Evolutionary conservation across 1,140 invertebrate genomes (phyloP).

Genomic region (silkworm (Bombyx mori)): DNA sequence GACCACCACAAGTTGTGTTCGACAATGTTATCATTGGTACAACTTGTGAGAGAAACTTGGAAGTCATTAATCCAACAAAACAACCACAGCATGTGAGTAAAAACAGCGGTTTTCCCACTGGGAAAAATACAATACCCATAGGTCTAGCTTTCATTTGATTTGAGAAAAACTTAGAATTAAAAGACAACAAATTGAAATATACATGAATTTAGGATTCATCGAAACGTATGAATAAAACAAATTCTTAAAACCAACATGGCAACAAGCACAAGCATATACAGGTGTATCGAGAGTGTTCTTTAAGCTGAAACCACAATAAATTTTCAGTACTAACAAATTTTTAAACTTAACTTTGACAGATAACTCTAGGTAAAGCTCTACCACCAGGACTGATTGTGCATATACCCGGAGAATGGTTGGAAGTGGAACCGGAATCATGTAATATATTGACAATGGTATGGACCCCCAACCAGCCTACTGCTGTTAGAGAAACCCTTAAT

Average conservation of each 20-base stretch:
- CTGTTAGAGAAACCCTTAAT: slow-evolving; percentile 75
- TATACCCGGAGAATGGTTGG: slow-evolving; percentile 66
- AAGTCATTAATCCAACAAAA: slow-evolving; percentile 73
- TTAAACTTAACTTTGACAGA: slow-evolving; percentile 46
- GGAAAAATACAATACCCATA: neutral
- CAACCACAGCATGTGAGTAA: slow-evolving; percentile 67
- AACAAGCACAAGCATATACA: too few species aligned
- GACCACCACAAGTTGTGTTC: slow-evolving; percentile 74
- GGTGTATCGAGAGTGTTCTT: too few species aligned
- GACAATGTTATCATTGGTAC: slow-evolving; percentile 74
- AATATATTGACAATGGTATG: slow-evolving; percentile 72
- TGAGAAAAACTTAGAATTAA: too few species aligned
- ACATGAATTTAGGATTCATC: too few species aligned
- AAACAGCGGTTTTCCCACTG: neutral
- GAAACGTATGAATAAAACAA: too few species aligned
- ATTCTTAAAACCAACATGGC: too few species aligned
- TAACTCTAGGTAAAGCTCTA: slow-evolving; percentile 72
- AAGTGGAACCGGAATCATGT: slow-evolving; percentile 60
- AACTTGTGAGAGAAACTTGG: slow-evolving; percentile 63
- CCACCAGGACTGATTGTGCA: slow-evolving; percentile 72
- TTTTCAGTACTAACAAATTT: too few species aligned
- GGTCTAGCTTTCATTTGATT: too few species aligned
- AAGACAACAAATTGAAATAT: too few species aligned
- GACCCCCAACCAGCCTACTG: slow-evolving; percentile 72
- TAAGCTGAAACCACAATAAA: too few species aligned